A percentile compares a stretch with the other conserved stretches of the same genome.
These are phyloP conservation scores for Siphonodentalium dalli DNA, from an alignment of 2,888 invertebrate genomes.

Conservation along the genomic window DNA sequence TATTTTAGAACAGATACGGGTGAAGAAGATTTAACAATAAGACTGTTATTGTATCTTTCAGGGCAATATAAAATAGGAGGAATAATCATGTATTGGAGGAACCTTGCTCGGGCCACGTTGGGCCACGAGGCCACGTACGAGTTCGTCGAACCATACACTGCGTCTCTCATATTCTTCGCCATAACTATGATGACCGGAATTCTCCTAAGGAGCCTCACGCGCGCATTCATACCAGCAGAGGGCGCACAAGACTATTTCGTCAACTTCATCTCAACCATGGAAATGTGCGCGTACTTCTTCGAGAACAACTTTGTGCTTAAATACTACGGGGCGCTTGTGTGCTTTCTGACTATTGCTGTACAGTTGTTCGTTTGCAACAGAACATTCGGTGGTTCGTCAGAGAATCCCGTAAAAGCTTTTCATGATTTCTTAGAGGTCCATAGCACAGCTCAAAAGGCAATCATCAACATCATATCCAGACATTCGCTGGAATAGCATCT, in stretches of 20 bases:
- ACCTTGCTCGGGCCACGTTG: too few relatives aligned
- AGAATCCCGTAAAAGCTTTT: slow-evolving; percentile 52
- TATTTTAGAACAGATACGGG: too few relatives aligned
- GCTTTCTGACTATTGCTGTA: slow-evolving; percentile 42
- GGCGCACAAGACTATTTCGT: slow-evolving; percentile 36
- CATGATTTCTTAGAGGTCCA: slow-evolving; percentile 33
- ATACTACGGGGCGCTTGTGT: slow-evolving; percentile 47
- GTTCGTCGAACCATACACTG: slow-evolving; percentile 44
- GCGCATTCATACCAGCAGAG: slow-evolving; percentile 29
- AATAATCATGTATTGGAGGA: too few relatives aligned
- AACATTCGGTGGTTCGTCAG: slow-evolving; percentile 51
- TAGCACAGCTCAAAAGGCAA: slow-evolving; percentile 30
- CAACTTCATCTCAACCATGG: slow-evolving; percentile 51
- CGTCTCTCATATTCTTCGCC: slow-evolving; percentile 44
- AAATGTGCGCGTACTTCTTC: slow-evolving; percentile 56
- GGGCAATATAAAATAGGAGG: too few relatives aligned
- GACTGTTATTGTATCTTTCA: too few relatives aligned
- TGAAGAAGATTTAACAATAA: too few relatives aligned
- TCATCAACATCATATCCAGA: slow-evolving; percentile 40
- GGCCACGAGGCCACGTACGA: too few relatives aligned
- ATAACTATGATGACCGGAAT: slow-evolving; percentile 44
- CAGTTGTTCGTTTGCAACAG: slow-evolving; percentile 49
- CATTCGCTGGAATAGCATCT: slow-evolving; percentile 48
- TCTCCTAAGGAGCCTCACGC: slow-evolving; percentile 36
- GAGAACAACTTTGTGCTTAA: slow-evolving; percentile 56